phyloP scores from a whole-genome alignment of 1,140 invertebrate species.

The Telenomus remus region DNA sequence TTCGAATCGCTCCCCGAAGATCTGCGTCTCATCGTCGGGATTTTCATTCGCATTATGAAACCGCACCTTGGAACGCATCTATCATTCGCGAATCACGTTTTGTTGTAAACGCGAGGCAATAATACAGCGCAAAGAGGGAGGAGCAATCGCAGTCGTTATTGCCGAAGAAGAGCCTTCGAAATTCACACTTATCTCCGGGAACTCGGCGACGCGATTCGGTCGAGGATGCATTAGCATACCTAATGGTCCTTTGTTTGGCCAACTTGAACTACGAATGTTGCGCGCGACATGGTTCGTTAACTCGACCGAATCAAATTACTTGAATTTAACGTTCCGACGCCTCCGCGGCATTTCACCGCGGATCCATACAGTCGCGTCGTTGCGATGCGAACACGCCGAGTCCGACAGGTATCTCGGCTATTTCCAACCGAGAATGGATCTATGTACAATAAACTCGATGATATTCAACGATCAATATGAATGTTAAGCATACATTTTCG shows the following conservation, averaged over 20 bases:
- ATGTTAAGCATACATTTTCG: no score
- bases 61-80: conserved; percentile 39
- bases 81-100: conserved; percentile 42
- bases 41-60: conserved; percentile 26
- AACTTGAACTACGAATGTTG: conserved; percentile 72
- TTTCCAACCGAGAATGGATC: conserved; percentile 46
- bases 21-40: conserved; percentile 15
- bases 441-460: conserved; percentile 37
- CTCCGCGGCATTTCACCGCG: conserved; percentile 65
- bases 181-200: conserved; percentile 63
- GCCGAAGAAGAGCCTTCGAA: conserved; percentile 52
- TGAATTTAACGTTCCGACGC: conserved; percentile 70
- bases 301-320: conserved; percentile 72
- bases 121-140: conserved; percentile 21
- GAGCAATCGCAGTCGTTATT: conserved; percentile 37
- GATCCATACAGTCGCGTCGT: conserved; percentile 54
- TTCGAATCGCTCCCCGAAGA: conserved; percentile 9
- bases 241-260: conserved; percentile 72
- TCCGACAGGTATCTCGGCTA: conserved; percentile 49
- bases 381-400: conserved; percentile 46
- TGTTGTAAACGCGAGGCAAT: conserved; percentile 37
- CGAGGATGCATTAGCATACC: conserved; percentile 67
- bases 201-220: conserved; percentile 56
- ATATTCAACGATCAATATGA: conserved; percentile 41
- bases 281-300: conserved; percentile 71